Base-by-base conservation (phyloP, 2,888 invertebrate genomes). In the Plebejus anna region DNA sequence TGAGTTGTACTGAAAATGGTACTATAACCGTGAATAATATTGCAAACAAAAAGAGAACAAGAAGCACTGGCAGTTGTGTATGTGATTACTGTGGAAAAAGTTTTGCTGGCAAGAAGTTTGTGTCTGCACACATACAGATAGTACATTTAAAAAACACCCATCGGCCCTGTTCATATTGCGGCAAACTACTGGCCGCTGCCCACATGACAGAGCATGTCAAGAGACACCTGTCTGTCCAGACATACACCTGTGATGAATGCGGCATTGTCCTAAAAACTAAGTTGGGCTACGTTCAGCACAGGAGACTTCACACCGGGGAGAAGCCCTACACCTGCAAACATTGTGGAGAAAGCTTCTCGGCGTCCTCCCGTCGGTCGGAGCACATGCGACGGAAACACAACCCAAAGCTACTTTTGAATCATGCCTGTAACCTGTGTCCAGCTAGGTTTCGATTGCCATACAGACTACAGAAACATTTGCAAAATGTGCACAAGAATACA, bases 61-160 rank as follows among this genome's bases (percentile, higher is more conserved):
- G 90, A 0, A 91, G 92, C 0, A 78, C 86, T 5, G 85, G 82
- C 0, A 86, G 88, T 81, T 91, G 91, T 75, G 84, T 89, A 9
- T 93, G 93, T 32, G 90, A 92, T 78, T 88, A 91, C 75, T 93
- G 93, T 59, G 85, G 87, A 0, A 93, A 92, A 77, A 89, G 81
- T 11, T 92, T 90, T 77, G 85, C 88, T 0, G 89, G 87, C 0
- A 92, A 90, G 79, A 91, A 88, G 55, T 90, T 88, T 75, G 84
- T 93, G 0, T 82, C 85, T 0, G 89, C 92, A 0, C 93, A 93
- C 47, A 92, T 93, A n/a, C 89, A 90, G 79, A 91, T 90, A 9
- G 91, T 92, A 0, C 93, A 93, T 76, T 85, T 85, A 79, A 92
- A 88, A 78, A 88, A 87, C 66, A 92, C 92, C 0, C 92, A 92